Evolutionary conservation across 2,113 vertebrate species (phyloP), one percentile per base, ranked within the genome.

Genomic region (Plotosus lineatus): DNA sequence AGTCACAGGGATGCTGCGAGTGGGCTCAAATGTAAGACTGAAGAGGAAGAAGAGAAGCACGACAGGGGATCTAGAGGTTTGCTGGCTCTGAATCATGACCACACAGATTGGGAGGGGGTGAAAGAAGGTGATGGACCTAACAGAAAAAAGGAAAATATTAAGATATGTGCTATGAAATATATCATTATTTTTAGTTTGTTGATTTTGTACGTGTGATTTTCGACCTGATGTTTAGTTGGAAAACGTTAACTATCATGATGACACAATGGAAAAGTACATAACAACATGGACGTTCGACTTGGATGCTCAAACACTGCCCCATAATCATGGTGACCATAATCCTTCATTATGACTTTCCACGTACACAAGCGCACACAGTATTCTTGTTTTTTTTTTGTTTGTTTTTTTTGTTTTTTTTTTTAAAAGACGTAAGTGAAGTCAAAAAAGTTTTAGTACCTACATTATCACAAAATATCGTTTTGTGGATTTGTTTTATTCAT

Each of bases 11-110:
- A 51, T 82, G 55, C 87, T 56, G 58, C 46, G 58, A 40, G 85
- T 86, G 17, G 79, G 71, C 31, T 78, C 86, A 73, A 84, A 86
- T 33, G 78, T 42, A 40, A 85, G 60, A 33, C 82, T 66, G 53
- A 85, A 81, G 58, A 94, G 78, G 83, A 92, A 75, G 42, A 93
- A n/a, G 53, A 93, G 86, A 51, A 82, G 68, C 42, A 74, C 71
- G 51, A 85, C 60, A 74, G 86, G 84, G 82, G 79, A 86, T 90
- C 89, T 90, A 86, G 88, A 83, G 85, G 87, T 50, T 68, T 60
- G 7, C 23, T 74, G 85, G 81, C 71, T 72, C 74, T 73, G 38
- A 68, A 55, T 84, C 91, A 93, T 92, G 88, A 77, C 86, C 82
- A 42, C 53, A 77, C 80, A 83, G 75, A 86, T 33, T 46, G 19